phyloP scores from a whole-genome alignment of 2,113 vertebrate genomes.

The Macquaria ambigua region DNA sequence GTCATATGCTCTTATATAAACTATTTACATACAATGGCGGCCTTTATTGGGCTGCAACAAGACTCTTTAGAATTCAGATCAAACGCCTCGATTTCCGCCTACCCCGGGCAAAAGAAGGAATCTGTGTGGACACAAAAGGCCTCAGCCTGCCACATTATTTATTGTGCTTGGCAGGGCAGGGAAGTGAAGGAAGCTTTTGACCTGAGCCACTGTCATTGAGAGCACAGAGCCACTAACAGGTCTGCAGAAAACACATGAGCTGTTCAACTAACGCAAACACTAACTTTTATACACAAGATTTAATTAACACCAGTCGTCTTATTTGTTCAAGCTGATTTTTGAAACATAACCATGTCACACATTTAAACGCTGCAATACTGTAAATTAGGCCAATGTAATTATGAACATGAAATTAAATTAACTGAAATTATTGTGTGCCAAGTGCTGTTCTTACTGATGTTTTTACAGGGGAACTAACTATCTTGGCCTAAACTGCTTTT shows the following conservation, averaged over 20 bases:
- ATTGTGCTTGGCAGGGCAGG: constrained; percentile 81
- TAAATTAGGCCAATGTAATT: not conserved
- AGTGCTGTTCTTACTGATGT: not conserved
- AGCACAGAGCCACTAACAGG: constrained; percentile 31
- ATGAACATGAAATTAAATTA: not conserved
- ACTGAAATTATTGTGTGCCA: not conserved
- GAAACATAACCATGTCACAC: not conserved
- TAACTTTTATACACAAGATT: not conserved
- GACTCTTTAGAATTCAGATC: constrained; percentile 97
- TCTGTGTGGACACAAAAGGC: constrained; percentile 89
- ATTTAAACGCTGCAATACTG: not conserved
- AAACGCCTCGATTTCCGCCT: constrained; percentile 96
- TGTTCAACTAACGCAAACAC: not conserved
- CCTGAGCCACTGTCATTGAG: constrained; percentile 59
- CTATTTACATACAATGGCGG: constrained; percentile 93
- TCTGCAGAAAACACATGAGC: constrained; percentile 40
- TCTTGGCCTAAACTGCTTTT: not conserved
- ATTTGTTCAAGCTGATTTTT: constrained; percentile 4
- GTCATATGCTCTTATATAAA: constrained; percentile 98
- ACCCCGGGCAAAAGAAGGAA: constrained; percentile 88
- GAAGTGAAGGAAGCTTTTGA: constrained; percentile 79
- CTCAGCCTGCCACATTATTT: constrained; percentile 82
- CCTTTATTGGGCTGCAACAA: constrained; percentile 93
- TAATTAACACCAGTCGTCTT: not conserved
- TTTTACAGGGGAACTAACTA: not conserved